A percentile compares a stretch with the other conserved stretches of the same genome.
Conservation (phyloP, 2,113 vertebrate species). For the Cavia porcellus region DNA sequence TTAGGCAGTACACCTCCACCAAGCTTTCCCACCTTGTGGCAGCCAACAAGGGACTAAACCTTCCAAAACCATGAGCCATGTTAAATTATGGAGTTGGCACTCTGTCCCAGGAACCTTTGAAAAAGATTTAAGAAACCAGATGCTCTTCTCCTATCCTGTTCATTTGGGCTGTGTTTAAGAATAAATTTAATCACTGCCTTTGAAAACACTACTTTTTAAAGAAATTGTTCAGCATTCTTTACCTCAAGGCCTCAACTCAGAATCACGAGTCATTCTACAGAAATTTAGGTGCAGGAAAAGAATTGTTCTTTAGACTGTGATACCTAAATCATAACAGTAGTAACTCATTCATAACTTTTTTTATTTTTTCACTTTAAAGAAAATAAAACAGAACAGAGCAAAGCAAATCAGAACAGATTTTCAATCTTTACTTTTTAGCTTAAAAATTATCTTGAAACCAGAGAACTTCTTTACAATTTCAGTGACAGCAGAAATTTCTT, state of each 20-base stretch:
- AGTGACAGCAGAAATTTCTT: neutral
- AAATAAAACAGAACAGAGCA: too few species aligned
- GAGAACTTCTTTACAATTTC: neutral
- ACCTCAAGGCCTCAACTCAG: neutral
- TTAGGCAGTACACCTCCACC: neutral
- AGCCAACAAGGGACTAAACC: neutral
- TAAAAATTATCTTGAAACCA: neutral
- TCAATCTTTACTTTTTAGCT: neutral
- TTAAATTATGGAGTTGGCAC: neutral
- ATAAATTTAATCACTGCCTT: slow-evolving; percentile 23
- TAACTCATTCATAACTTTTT: neutral
- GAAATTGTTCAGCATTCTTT: neutral
- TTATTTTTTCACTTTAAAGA: neutral
- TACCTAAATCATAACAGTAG: neutral
- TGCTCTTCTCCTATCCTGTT: neutral
- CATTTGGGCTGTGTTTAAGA: neutral
- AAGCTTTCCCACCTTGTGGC: neutral
- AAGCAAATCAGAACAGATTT: too few species aligned
- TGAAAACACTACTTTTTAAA: neutral
- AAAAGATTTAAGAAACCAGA: neutral
- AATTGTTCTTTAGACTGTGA: neutral
- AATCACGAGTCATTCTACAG: neutral
- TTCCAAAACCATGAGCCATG: neutral
- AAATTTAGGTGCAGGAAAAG: neutral
- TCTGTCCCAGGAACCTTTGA: neutral